A percentile compares a stretch with the other conserved stretches of the same genome.
Evolutionary conservation across 2,113 vertebrate species (phyloP).

Genomic region (Cichladusa arquata): DNA sequence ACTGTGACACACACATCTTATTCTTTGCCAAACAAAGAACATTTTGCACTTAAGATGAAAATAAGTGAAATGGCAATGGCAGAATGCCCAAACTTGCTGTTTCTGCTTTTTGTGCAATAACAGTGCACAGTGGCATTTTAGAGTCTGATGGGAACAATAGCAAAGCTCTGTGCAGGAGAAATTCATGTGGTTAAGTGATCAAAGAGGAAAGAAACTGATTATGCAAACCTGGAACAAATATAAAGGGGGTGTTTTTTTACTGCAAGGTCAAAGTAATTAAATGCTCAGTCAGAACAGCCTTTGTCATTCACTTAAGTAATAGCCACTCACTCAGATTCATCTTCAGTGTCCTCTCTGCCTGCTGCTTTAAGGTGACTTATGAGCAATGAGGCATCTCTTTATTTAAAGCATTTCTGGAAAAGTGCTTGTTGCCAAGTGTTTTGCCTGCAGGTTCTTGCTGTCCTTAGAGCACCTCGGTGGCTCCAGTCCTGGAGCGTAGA

Average conservation of each 20-base stretch:
- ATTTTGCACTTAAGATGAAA: slow-evolving; percentile 52
- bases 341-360: background rate
- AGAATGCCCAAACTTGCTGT: slow-evolving; percentile 24
- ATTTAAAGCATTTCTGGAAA: background rate
- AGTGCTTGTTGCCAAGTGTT: background rate
- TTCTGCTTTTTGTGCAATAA: slow-evolving; percentile 41
- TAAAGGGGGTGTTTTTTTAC: slow-evolving; percentile 21
- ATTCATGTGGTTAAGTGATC: background rate
- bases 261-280: slow-evolving; percentile 13
- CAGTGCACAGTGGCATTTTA: slow-evolving; percentile 1
- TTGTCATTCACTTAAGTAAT: slow-evolving; percentile 20
- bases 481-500: background rate
- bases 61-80: slow-evolving; percentile 43
- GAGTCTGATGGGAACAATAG: slow-evolving; percentile 17
- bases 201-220: slow-evolving; percentile 17
- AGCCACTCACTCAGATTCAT: background rate
- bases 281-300: slow-evolving; percentile 1
- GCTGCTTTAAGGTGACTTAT: slow-evolving; percentile 11
- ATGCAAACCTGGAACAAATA: slow-evolving; percentile 31
- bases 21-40: slow-evolving; percentile 26
- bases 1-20: slow-evolving; percentile 6
- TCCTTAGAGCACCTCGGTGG: background rate
- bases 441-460: background rate
- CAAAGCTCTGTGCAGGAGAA: background rate
- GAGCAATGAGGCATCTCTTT: background rate